phyloP scores from a whole-genome alignment of 2,888 invertebrate species.

The Sphinx pinastri region DNA sequence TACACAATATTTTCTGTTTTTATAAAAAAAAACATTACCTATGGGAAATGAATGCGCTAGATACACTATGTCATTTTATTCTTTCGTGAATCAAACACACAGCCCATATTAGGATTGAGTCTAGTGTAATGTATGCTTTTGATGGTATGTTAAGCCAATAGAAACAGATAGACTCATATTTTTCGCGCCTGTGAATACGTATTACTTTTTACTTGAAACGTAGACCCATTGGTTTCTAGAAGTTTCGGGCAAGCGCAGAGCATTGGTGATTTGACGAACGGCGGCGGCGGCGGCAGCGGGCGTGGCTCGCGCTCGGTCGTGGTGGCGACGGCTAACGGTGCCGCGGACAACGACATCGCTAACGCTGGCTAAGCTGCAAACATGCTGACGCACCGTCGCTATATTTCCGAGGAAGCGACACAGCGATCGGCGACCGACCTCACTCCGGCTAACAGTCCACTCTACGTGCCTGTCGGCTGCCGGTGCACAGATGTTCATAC shows the following conservation, averaged over 20 bases:
- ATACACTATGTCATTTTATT: no score
- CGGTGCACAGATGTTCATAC: constrained; percentile 60
- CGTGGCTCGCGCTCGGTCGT: constrained; percentile 34
- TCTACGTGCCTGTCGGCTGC: constrained; percentile 53
- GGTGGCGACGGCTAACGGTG: constrained; percentile 66
- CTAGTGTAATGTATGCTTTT: no score
- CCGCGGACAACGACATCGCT: constrained; percentile 74
- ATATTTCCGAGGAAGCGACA: constrained; percentile 57
- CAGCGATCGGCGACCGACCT: constrained; percentile 31
- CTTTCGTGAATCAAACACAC: no score
- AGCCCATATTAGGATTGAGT: no score
- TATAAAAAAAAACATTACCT: no score
- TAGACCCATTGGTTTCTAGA: background rate
- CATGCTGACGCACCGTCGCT: constrained; percentile 67
- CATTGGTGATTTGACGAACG: background rate
- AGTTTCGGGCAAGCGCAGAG: background rate
- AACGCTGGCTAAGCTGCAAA: constrained; percentile 56
- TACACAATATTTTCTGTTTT: no score
- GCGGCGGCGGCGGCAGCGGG: constrained; percentile 39
- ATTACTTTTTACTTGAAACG: no score
- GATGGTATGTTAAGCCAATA: no score
- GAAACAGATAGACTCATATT: no score
- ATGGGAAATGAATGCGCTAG: no score
- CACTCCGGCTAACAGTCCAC: constrained; percentile 52
- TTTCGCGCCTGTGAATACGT: no score